These are phyloP conservation scores for Tholera decimalis DNA, from an alignment of 2,888 invertebrate species.

Conservation along the genomic window DNA sequence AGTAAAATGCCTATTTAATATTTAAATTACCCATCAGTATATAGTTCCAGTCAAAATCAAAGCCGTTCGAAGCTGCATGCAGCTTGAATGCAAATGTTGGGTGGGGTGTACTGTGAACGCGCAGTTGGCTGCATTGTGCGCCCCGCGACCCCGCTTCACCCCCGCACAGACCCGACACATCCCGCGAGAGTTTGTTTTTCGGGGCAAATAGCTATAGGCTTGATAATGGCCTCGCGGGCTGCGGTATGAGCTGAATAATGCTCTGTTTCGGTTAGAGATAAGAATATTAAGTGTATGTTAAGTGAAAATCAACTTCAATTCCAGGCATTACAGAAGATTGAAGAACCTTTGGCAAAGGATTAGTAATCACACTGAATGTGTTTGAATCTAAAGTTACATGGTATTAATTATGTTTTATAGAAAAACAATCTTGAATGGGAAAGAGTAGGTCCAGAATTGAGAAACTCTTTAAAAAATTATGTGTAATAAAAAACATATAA, in stretches of 20 bases:
- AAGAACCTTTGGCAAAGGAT: rapidly evolving
- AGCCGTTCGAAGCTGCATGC: constrained; percentile 82
- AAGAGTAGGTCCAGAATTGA: neutral
- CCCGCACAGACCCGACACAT: constrained; percentile 76
- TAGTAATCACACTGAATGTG: neutral
- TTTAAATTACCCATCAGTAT: constrained; percentile 61
- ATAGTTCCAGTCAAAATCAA: constrained; percentile 77
- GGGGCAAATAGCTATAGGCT: constrained; percentile 92
- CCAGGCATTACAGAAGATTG: no score
- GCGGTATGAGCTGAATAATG: constrained; percentile 65
- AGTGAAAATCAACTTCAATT: neutral
- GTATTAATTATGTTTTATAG: neutral
- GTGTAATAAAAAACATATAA: no score
- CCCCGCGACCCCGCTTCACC: constrained; percentile 64
- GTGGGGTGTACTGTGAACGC: constrained; percentile 85
- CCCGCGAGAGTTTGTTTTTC: constrained; percentile 92
- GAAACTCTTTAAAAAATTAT: neutral
- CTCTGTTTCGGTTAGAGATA: constrained; percentile 72
- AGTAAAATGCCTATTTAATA: constrained; percentile 59
- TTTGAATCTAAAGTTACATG: neutral
- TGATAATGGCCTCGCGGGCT: constrained; percentile 90
- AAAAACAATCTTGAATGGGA: neutral
- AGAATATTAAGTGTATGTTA: no score
- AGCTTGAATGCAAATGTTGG: constrained; percentile 85
- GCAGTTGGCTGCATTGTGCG: constrained; percentile 90